Evolutionary conservation across 2,113 vertebrate genomes (phyloP).

Genomic region (Loxodonta africana): DNA sequence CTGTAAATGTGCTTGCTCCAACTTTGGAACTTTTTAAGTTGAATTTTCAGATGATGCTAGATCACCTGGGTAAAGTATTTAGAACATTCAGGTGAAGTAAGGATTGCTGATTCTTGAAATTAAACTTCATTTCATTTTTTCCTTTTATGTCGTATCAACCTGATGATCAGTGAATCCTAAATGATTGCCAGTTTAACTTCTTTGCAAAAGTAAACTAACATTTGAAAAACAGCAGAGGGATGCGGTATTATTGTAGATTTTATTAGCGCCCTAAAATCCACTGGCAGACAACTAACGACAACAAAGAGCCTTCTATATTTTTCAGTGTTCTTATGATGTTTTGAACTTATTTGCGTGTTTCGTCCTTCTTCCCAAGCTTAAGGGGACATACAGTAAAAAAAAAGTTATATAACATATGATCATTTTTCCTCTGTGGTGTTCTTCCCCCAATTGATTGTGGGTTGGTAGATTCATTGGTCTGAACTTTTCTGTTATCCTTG

Average conservation of each 20-base stretch:
- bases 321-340: background rate
- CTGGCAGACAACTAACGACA: no score
- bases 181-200: background rate
- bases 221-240: constrained; percentile 20
- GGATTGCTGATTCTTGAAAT: constrained; percentile 5
- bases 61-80: background rate
- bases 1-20: background rate
- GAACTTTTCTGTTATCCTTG: background rate
- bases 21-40: background rate
- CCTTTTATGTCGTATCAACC: background rate
- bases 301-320: background rate
- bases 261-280: background rate
- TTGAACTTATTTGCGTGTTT: constrained; percentile 16
- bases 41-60: constrained; percentile 21
- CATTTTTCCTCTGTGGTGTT: background rate
- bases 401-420: background rate
- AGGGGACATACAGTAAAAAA: background rate
- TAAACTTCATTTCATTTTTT: constrained; percentile 46
- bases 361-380: background rate
- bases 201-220: constrained; percentile 34
- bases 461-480: background rate
- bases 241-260: background rate
- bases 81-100: background rate
- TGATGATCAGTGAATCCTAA: background rate
- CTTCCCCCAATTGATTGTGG: background rate